Evolutionary conservation across 2,888 invertebrate genomes (phyloP), one percentile per base, ranked within the genome.

Genomic region (Coleophora flavipennella): DNA sequence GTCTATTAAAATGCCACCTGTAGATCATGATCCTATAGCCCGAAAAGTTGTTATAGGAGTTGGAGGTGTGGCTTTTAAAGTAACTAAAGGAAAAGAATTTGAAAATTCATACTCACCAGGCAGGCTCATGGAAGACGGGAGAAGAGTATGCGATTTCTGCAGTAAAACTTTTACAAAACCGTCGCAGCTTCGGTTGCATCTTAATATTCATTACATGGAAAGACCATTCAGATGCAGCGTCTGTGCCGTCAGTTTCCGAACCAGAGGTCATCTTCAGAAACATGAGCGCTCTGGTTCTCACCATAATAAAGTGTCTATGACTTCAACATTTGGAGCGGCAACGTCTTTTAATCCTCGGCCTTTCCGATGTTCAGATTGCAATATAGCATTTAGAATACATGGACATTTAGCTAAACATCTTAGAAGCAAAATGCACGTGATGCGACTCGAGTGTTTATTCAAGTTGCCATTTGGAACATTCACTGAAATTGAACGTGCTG

Each of bases 391-490:
- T 71, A 88, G 96, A 55, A 97, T 97, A 61, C 97, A 97, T 62
- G 99, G 98, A 0, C 98, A 98, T 75, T 84, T 99, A 58, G 97
- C 97, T 0, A 98, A 98, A 75, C 99, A 99, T 86, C 86, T 99
- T 45, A 90, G 98, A 41, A 96, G 96, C 48, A 97, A 97, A 85
- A 94, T 95, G 89, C 98, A 98, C 67, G 96, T 97, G 32, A 95
- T 95, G 90, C 92, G 94, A 58, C 85, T 97, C 47, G 97, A 97
- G 73, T 95, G 95, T 66, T 81, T 96, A 48, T 95, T 95, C 41
- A 96, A 96, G 76, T 81, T 98, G 51, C 97, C 97, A 0, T 95
- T 95, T 63, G 97, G 97, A 39, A 93, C 96, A 33, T 96, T 96
- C 67, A 95, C 96, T 8, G 95, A 97, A 80, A 92, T 98, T 63